A percentile compares a stretch with the other conserved stretches of the same genome.
These are phyloP conservation scores for Adelognathus sp. DNA, from an alignment of 2,888 invertebrate species.

Conservation along the genomic window DNA sequence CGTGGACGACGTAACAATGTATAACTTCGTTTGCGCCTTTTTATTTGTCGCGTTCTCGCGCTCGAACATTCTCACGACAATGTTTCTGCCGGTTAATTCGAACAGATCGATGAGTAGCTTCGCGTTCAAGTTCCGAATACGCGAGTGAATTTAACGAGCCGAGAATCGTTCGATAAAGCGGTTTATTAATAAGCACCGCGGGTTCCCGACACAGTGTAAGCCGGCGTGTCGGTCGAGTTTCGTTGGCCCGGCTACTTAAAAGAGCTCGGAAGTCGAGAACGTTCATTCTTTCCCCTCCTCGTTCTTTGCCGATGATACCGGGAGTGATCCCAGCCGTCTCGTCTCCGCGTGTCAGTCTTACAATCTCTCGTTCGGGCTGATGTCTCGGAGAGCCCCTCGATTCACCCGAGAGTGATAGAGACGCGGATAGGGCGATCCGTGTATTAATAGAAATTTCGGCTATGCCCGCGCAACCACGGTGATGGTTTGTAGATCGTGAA, in stretches of 20 bases:
- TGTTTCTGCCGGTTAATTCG: neutral
- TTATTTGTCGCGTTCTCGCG: neutral
- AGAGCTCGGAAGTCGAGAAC: neutral
- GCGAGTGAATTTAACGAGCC: neutral
- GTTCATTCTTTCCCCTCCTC: neutral
- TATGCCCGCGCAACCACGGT: neutral
- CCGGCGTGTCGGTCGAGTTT: neutral
- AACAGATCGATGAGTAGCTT: neutral
- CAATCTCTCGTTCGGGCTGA: neutral
- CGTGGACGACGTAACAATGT: neutral
- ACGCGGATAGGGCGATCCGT: constrained; percentile 20
- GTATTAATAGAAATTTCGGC: constrained; percentile 48
- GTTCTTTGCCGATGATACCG: neutral
- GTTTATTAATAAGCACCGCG: constrained; percentile 36
- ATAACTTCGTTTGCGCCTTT: neutral
- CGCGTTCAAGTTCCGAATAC: too few species aligned
- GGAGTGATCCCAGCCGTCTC: constrained; percentile 10
- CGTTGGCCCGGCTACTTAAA: neutral
- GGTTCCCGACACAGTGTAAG: constrained; percentile 24
- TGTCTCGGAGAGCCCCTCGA: neutral
- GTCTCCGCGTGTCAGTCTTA: neutral
- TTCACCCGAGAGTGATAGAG: constrained; percentile 18
- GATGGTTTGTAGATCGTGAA: constrained; percentile 22
- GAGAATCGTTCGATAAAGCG: constrained; percentile 34
- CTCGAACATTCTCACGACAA: neutral